Base-by-base conservation (phyloP, 1,140 invertebrate genomes). In the Acyrthosiphon pisum region DNA sequence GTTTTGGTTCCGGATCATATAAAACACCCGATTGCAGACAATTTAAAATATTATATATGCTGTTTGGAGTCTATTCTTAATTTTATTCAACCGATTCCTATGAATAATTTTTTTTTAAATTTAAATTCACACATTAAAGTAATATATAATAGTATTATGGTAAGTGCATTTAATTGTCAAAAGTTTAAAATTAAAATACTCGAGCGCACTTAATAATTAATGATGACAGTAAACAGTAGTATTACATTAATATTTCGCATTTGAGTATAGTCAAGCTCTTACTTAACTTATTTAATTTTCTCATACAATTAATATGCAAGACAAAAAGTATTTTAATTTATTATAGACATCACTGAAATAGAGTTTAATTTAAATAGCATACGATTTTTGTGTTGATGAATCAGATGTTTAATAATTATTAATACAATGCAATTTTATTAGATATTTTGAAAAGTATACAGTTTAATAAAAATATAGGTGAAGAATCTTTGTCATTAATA, bases 161-260 rank as follows among this genome's bases (percentile, higher is more conserved):
- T 76, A 76, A n/a, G 18, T 76, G 60, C 2, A 76, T n/a, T 76
- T 76, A 30, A 30, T 30, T 44, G 7, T 14, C 23, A 46, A 86
- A 86, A 86, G 83, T 86, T 86, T 30, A 44, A 86, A 86, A 86
- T 86, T 22, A 44, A 86, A 86, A 86, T 86, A 30, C 26, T 37
- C 8, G 2, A 0, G 1, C 0, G 23, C 41, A 76, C 22, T 37
- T 44, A 86, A 41, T 30, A 86, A 86, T 86, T 44, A 86, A 86
- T 86, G 22, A 44, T 11, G 41, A 30, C 37, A 44, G 37, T 14
- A 44, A 44, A 44, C 23, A 86, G 26, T 44, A 86, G 20, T 41
- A 86, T 26, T 11, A 76, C 0, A 68, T 68, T 68, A 68, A 14
- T 86, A 86, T 86, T 44, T 86, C 23, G 9, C 11, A 26, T 86